Conservation (phyloP, 2,113 vertebrate species). For the Nothoprocta pentlandii region DNA sequence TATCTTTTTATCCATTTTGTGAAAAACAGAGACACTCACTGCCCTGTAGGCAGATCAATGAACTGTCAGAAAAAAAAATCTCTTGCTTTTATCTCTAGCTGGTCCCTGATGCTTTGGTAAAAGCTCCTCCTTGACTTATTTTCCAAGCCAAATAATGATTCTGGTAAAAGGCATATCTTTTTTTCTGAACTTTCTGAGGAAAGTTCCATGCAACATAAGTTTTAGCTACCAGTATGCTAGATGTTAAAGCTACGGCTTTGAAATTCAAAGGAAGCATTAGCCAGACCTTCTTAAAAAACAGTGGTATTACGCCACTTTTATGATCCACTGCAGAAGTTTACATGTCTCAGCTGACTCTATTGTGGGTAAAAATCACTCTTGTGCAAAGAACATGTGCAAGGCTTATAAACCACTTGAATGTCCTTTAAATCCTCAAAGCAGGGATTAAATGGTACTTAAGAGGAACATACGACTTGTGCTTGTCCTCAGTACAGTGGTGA, state of each 20-base stretch:
- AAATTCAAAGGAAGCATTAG: not conserved
- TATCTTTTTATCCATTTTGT: not conserved
- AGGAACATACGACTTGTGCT: slow-evolving; percentile 54
- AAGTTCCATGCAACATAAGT: not conserved
- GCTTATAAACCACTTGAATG: slow-evolving; percentile 53
- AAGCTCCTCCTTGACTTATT: slow-evolving; percentile 6
- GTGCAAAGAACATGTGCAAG: not conserved
- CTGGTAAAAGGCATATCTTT: not conserved
- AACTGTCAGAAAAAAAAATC: not conserved
- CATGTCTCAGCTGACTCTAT: not conserved
- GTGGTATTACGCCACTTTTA: not conserved
- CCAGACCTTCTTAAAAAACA: not conserved
- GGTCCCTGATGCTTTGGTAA: not conserved
- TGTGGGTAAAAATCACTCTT: slow-evolving; percentile 46
- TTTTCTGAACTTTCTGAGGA: not conserved
- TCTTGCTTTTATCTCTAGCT: not conserved
- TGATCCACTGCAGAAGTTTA: not conserved
- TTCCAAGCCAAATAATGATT: slow-evolving; percentile 17
- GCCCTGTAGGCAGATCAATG: not conserved
- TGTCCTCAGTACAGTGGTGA: slow-evolving; percentile 51
- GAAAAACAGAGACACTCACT: not conserved
- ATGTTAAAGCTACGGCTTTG: slow-evolving; percentile 11
- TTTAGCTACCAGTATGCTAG: not conserved
- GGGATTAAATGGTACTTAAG: slow-evolving; percentile 67
- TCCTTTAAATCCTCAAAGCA: slow-evolving; percentile 57